Percentiles rank a stretch among this genome's conserved stretches.
Evolutionary conservation across 2,113 vertebrate species (phyloP).

Genomic region (Tachysurus vachellii): DNA sequence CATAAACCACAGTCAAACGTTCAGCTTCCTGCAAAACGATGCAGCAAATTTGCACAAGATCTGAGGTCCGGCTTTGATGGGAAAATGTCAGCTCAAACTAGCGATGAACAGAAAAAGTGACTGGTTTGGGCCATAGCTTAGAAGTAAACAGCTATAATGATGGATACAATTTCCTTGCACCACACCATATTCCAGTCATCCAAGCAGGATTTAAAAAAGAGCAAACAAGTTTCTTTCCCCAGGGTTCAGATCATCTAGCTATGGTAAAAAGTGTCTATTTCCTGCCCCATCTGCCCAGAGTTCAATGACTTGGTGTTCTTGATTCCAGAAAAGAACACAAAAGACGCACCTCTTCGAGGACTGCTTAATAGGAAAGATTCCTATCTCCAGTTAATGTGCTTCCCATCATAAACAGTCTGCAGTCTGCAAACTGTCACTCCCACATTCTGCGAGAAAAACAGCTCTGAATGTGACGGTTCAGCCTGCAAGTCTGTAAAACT

Average conservation of each 20-base stretch:
- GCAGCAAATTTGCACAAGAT: not conserved
- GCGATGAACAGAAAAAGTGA: not conserved
- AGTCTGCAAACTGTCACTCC: slow-evolving; percentile 39
- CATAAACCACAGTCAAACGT: not conserved
- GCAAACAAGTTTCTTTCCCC: not conserved
- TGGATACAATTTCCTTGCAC: not conserved
- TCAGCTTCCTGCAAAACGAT: not conserved
- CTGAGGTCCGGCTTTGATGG: not conserved
- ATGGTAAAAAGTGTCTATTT: slow-evolving; percentile 22
- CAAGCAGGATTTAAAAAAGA: not conserved
- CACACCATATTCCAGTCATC: not conserved
- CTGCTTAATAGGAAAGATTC: slow-evolving; percentile 59
- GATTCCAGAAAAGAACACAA: slow-evolving; percentile 22
- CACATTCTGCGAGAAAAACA: slow-evolving; percentile 19
- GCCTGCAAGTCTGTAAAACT: slow-evolving; percentile 34
- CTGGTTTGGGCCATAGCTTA: no score
- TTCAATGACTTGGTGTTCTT: slow-evolving; percentile 28
- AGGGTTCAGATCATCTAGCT: slow-evolving; percentile 28
- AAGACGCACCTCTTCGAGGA: slow-evolving; percentile 54
- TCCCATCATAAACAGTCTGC: slow-evolving; percentile 58
- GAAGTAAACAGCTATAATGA: not conserved
- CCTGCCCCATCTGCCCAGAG: slow-evolving; percentile 24
- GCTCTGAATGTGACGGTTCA: not conserved
- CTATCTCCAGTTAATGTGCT: slow-evolving; percentile 62
- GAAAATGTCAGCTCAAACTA: not conserved